A percentile compares a stretch with the other conserved stretches of the same genome.
phyloP scores from a whole-genome alignment of 1,140 invertebrate species.

The Drosophila kikkawai region DNA sequence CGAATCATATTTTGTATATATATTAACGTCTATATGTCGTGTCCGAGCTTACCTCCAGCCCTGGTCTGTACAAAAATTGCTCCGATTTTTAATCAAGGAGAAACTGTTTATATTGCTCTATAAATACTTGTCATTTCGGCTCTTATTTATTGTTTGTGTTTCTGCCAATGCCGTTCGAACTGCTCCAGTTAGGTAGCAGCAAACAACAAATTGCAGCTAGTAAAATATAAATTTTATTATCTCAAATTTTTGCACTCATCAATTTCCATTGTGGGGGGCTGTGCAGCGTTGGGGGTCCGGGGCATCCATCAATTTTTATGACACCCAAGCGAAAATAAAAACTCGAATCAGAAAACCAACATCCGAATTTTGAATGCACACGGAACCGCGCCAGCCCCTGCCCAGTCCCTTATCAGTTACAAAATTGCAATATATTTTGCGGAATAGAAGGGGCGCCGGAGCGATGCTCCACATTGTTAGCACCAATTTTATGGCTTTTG shows the following conservation, averaged over 20 bases:
- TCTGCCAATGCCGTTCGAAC: background rate
- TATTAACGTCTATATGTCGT: background rate
- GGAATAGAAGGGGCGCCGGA: slow-evolving; percentile 37
- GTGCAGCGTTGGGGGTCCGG: background rate
- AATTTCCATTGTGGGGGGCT: slow-evolving; percentile 51
- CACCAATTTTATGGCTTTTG: slow-evolving; percentile 76
- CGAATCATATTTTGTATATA: slow-evolving; percentile 13
- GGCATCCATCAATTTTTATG: slow-evolving; percentile 80
- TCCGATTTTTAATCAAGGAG: slow-evolving; percentile 47
- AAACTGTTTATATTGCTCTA: slow-evolving; percentile 71
- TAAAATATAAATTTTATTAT: slow-evolving; percentile 73
- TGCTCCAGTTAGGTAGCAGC: slow-evolving; percentile 33
- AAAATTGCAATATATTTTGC: slow-evolving; percentile 70
- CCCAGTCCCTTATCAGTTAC: slow-evolving; percentile 34
- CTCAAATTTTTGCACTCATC: slow-evolving; percentile 70
- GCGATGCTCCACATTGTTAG: slow-evolving; percentile 67
- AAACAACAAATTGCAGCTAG: slow-evolving; percentile 53
- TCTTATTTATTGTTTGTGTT: slow-evolving; percentile 44
- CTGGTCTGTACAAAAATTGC: slow-evolving; percentile 12
- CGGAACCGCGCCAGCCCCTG: slow-evolving; percentile 4
- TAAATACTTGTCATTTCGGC: slow-evolving; percentile 71
- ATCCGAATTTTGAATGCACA: slow-evolving; percentile 60
- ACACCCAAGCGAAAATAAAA: slow-evolving; percentile 69
- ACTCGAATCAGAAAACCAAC: slow-evolving; percentile 56
- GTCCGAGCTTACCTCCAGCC: background rate